A percentile compares a stretch with the other conserved stretches of the same genome.
phyloP scores from a whole-genome alignment of 2,797 vertebrate genomes.

The Tapirus indicus region DNA sequence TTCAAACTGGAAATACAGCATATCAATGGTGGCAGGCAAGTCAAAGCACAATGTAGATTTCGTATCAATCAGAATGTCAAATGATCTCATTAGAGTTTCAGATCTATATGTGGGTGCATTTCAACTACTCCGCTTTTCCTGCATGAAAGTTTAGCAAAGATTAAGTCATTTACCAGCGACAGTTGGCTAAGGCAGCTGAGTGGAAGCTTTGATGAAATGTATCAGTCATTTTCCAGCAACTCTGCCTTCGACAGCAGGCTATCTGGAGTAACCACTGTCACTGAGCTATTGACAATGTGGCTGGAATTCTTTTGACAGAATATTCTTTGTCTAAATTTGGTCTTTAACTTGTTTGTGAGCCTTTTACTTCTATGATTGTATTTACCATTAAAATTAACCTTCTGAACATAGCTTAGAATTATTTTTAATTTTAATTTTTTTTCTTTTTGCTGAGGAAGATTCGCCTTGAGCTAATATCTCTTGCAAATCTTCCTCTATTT shows the following conservation, averaged over 20 bases:
- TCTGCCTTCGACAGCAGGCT: constrained; percentile 51
- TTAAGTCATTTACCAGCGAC: constrained; percentile 79
- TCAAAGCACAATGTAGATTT: constrained; percentile 83
- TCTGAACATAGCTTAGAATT: background rate
- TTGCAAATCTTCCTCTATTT: no score
- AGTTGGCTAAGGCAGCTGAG: constrained; percentile 74
- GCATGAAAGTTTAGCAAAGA: constrained; percentile 77
- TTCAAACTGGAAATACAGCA: constrained; percentile 68
- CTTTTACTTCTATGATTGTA: background rate
- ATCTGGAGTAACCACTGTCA: constrained; percentile 51
- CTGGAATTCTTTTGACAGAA: constrained; percentile 61
- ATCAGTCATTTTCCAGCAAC: constrained; percentile 71
- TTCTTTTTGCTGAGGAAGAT: no score
- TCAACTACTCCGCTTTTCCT: constrained; percentile 61
- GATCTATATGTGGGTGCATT: constrained; percentile 74
- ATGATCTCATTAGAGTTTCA: constrained; percentile 84
- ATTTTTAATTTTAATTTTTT: background rate
- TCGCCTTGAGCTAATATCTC: no score
- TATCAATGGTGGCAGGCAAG: constrained; percentile 83
- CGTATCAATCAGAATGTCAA: constrained; percentile 82
- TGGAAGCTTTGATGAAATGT: constrained; percentile 73
- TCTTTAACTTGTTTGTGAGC: constrained; percentile 21
- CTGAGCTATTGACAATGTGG: background rate
- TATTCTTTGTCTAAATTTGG: constrained; percentile 52
- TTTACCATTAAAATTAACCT: constrained; percentile 39